Percentiles rank a stretch among this genome's conserved stretches.
phyloP scores from a whole-genome alignment of 2,797 vertebrate species.

The Sibirionetta formosa region DNA sequence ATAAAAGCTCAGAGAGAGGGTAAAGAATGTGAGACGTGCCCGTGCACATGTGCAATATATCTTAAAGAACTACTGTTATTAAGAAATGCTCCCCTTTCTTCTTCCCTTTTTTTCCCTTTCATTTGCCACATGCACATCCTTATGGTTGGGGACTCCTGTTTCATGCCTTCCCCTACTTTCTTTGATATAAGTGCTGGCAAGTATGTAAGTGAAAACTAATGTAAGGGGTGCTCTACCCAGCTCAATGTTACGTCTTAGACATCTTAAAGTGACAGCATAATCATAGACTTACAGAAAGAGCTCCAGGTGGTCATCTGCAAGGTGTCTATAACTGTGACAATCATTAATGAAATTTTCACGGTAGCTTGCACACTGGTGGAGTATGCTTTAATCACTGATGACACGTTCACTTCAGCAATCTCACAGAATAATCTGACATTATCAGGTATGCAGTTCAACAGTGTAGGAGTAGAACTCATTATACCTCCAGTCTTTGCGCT shows the following conservation, averaged over 20 bases:
- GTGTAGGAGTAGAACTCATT: neutral
- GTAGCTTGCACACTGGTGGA: neutral
- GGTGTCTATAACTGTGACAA: neutral
- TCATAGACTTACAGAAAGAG: neutral
- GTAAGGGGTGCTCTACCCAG: neutral
- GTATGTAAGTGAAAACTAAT: neutral
- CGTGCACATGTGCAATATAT: fast-evolving
- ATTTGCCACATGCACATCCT: neutral
- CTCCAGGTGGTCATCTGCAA: conserved; percentile 13
- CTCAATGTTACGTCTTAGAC: neutral
- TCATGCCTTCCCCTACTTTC: neutral
- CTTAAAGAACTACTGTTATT: neutral
- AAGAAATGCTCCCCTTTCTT: neutral
- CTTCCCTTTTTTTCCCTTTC: neutral
- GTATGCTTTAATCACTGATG: neutral
- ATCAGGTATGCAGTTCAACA: neutral
- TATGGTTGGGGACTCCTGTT: neutral
- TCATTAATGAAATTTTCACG: neutral
- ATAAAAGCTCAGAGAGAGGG: neutral
- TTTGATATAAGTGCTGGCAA: neutral
- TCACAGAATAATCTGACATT: neutral
- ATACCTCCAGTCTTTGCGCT: neutral
- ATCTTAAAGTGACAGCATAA: neutral
- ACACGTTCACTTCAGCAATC: neutral
- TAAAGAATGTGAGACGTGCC: neutral